Evolutionary conservation across 1,140 invertebrate genomes (phyloP), one percentile per base, ranked within the genome.

Genomic region (Drosophila subpulchrella): DNA sequence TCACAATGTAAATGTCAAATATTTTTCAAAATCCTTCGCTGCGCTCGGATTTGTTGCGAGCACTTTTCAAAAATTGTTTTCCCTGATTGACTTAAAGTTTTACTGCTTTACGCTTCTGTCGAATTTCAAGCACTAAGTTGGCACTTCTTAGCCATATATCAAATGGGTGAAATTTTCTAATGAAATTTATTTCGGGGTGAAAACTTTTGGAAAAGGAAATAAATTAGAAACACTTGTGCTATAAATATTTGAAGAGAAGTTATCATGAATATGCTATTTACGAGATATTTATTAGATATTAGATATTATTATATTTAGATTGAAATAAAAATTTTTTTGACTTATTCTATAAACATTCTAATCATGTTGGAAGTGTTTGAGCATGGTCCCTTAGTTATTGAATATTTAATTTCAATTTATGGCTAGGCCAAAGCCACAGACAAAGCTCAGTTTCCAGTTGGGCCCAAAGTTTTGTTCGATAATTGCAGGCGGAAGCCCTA

Each of bases 41-140:
- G 55, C 51, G 39, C 61, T 63, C 15, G 61, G 70, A 75, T 82
- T 88, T 71, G 78, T 68, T 62, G 58, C 53, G 55, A 67, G 34
- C 73, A 61, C 71, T 82, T 86, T 88, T 76, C 72, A 65, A 79
- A 86, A 86, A 86, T 79, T 75, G 67, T 68, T 86, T 74, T 56
- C 57, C 42, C 48, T 79, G 83, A 86, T 86, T 86, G 83, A 86
- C 83, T 83, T 88, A 60, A 72, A 88, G 67, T 79, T 83, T 76
- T 50, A 71, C 57, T 66, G 50, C 42, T 53, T 27, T 36, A 13
- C 56, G 17, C 51, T 38, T 1, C 51, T 42, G 39, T 6, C 32
- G 15, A 53, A 51, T 51, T 6, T 17, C 41, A 24, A 15, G 20
- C 50, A 50, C 39, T 68, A 15, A 57, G 42, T 53, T 60, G 32